phyloP scores from a whole-genome alignment of 2,797 vertebrate species.

The Alca torda region DNA sequence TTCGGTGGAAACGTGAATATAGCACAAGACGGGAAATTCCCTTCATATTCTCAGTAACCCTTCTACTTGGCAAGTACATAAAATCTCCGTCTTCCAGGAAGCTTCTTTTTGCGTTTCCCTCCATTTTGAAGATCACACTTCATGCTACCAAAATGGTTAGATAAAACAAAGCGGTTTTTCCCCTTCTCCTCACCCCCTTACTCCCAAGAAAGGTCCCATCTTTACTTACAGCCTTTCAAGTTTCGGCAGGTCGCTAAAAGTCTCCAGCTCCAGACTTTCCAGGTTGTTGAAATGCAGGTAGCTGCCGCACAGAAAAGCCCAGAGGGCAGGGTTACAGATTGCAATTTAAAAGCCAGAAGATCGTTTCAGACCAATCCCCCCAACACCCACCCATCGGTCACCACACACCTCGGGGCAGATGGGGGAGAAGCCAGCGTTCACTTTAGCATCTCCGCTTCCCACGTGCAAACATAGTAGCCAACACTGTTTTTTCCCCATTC shows the following conservation, averaged over 20 bases:
- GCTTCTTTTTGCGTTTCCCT: background rate
- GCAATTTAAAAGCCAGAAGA: background rate
- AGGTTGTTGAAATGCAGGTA: conserved; percentile 77
- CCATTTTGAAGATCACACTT: background rate
- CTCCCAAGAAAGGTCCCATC: background rate
- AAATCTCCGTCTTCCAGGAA: background rate
- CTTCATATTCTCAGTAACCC: background rate
- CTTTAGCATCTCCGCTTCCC: background rate
- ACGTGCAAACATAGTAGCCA: background rate
- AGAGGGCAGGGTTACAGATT: background rate
- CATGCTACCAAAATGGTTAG: background rate
- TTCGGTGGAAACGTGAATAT: background rate
- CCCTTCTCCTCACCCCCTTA: background rate
- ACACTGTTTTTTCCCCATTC: background rate
- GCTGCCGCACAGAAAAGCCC: conserved; percentile 26
- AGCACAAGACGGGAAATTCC: background rate
- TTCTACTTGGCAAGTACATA: background rate
- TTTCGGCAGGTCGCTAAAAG: conserved; percentile 72
- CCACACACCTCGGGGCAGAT: background rate
- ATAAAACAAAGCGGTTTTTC: background rate
- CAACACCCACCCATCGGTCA: background rate
- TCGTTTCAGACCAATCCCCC: background rate
- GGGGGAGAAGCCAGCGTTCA: background rate
- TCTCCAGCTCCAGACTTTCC: conserved; percentile 66
- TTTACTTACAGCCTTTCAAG: conserved; percentile 76